These are phyloP conservation scores for Metridium senile DNA, from an alignment of 92 coral and sea anemone species.

Conservation along the genomic window DNA sequence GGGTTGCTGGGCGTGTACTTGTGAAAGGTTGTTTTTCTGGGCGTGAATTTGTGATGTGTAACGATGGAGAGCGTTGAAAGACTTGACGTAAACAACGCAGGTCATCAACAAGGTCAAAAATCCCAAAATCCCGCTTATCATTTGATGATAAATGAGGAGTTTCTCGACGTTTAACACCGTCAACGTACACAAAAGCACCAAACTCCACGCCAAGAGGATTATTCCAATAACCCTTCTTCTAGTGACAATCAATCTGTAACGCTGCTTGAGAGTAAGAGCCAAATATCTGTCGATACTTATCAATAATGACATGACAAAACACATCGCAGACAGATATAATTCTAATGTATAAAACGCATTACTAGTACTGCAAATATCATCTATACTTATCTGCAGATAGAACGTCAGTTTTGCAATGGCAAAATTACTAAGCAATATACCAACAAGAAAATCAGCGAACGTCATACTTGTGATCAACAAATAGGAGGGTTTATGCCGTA, in stretches of 20 bases:
- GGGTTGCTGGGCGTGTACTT: slow-evolving; percentile 1
- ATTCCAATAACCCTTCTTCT: not conserved
- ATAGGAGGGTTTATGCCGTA: not conserved
- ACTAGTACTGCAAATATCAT: too few relatives aligned
- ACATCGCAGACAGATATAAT: too few relatives aligned
- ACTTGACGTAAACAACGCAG: slow-evolving; percentile 7
- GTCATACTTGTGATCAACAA: not conserved
- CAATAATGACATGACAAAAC: not conserved
- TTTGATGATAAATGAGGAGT: too few relatives aligned
- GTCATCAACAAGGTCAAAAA: not conserved
- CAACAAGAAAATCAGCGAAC: not conserved
- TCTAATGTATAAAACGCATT: too few relatives aligned
- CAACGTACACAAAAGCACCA: too few relatives aligned
- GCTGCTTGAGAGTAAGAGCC: not conserved
- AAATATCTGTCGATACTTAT: not conserved
- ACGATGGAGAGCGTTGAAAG: slow-evolving; percentile 4
- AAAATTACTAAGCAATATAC: not conserved
- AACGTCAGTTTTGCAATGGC: not conserved
- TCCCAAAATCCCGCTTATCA: too few relatives aligned
- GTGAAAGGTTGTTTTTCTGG: not conserved
- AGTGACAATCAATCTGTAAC: not conserved
- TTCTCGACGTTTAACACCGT: too few relatives aligned
- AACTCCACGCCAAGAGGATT: not conserved
- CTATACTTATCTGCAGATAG: too few relatives aligned
- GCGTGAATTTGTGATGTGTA: slow-evolving; percentile 11